Evolutionary conservation across 2,797 vertebrate genomes (phyloP).

Genomic region (Huso huso): DNA sequence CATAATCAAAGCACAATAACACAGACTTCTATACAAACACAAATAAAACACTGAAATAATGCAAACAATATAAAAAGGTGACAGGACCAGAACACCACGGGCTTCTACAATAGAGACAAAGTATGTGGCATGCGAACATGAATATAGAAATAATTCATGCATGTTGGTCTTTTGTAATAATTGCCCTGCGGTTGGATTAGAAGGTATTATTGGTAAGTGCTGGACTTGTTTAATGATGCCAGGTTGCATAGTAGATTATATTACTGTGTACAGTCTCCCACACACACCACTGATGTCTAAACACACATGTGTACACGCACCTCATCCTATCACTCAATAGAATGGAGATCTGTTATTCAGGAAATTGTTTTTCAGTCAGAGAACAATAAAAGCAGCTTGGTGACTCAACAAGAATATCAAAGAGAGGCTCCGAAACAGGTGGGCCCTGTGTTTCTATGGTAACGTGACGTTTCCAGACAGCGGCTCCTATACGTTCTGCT

Average conservation of each 20-base stretch:
- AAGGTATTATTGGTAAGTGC: no score
- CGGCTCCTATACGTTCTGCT: not conserved
- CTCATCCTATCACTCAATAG: slow-evolving; percentile 19
- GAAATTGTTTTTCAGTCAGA: slow-evolving; percentile 22
- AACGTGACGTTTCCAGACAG: slow-evolving; percentile 12
- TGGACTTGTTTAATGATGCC: not conserved
- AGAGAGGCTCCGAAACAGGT: not conserved
- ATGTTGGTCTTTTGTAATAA: no score
- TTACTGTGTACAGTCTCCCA: not conserved
- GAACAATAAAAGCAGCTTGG: slow-evolving; percentile 1
- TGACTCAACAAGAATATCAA: slow-evolving; percentile 16
- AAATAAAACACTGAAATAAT: no score
- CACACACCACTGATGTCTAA: not conserved
- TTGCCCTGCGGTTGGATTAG: no score
- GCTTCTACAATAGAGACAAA: no score
- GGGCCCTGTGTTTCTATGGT: slow-evolving; percentile 20
- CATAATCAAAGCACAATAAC: no score
- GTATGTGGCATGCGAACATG: no score
- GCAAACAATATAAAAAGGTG: no score
- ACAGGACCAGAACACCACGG: no score
- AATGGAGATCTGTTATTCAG: slow-evolving; percentile 21
- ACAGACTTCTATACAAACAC: no score
- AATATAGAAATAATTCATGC: no score
- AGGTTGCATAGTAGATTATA: not conserved
- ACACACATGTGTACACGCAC: not conserved